Evolutionary conservation across 2,113 vertebrate species (phyloP).

Genomic region (Cottus gobio): DNA sequence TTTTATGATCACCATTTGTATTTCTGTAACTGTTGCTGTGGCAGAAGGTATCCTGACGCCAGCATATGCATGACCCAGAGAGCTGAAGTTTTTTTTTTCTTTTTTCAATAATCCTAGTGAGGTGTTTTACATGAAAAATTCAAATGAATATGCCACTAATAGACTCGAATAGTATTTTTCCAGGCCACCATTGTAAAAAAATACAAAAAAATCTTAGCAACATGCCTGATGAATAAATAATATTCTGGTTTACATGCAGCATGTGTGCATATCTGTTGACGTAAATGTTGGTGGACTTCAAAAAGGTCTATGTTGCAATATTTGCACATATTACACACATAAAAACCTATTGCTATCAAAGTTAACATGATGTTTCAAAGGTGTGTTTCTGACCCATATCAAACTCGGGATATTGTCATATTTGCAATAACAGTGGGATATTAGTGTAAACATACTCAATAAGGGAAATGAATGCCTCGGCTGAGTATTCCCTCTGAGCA

Average conservation of each 20-base stretch:
- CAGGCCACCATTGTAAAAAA: not conserved
- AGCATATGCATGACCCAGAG: conserved; percentile 11
- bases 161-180: not conserved
- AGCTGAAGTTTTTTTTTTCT: no score
- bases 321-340: not conserved
- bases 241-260: not conserved
- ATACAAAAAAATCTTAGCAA: not conserved
- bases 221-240: not conserved
- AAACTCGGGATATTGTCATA: no score
- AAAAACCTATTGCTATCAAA: not conserved
- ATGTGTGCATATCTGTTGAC: not conserved
- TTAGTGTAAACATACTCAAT: conserved; percentile 18
- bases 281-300: no score
- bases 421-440: not conserved
- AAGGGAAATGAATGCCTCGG: conserved; percentile 25
- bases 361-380: not conserved
- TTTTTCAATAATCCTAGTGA: no score
- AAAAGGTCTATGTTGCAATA: not conserved
- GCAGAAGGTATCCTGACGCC: not conserved
- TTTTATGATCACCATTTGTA: conserved; percentile 55
- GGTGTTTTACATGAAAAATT: no score
- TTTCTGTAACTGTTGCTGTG: conserved; percentile 22
- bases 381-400: no score
- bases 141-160: not conserved
- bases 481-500: conserved; percentile 36